A percentile compares a stretch with the other conserved stretches of the same genome.
Conservation (phyloP, 2,113 vertebrate genomes). For the Apus apus region DNA sequence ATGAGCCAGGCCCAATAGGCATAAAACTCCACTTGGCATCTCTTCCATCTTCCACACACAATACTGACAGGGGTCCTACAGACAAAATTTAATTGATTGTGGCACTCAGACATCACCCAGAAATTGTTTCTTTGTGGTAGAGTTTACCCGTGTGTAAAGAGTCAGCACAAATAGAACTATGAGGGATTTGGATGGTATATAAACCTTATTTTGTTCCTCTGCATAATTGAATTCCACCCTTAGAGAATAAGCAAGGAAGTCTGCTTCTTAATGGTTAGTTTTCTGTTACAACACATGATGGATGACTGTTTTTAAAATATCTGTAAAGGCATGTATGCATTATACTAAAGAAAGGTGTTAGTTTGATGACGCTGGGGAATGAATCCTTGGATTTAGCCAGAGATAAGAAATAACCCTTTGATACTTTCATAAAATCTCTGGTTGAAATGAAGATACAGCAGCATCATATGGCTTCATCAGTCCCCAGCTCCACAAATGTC, state of each 20-base stretch:
- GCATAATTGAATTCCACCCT: constrained; percentile 1
- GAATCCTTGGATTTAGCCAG: not conserved
- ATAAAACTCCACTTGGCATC: constrained; percentile 16
- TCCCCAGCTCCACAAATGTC: not conserved
- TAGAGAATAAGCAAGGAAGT: constrained; percentile 13
- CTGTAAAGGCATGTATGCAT: not conserved
- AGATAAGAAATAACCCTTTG: constrained; percentile 19
- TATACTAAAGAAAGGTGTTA: not conserved
- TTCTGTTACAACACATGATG: constrained; percentile 10
- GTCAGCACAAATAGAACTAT: not conserved
- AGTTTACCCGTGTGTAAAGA: not conserved
- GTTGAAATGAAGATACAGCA: not conserved
- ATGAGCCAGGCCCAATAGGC: not conserved
- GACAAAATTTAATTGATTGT: constrained; percentile 10
- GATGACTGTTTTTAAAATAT: constrained; percentile 8
- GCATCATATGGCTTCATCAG: not conserved
- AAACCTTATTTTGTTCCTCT: constrained; percentile 24
- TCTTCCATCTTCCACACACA: constrained; percentile 1
- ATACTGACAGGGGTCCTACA: constrained; percentile 11
- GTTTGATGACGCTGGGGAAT: not conserved
- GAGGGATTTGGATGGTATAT: not conserved
- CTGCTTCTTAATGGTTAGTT: not conserved
- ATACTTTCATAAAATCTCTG: not conserved
- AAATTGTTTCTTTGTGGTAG: not conserved
- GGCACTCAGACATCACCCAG: not conserved